Base-by-base conservation (phyloP, 2,113 vertebrate species). In the Podilymbus podiceps region DNA sequence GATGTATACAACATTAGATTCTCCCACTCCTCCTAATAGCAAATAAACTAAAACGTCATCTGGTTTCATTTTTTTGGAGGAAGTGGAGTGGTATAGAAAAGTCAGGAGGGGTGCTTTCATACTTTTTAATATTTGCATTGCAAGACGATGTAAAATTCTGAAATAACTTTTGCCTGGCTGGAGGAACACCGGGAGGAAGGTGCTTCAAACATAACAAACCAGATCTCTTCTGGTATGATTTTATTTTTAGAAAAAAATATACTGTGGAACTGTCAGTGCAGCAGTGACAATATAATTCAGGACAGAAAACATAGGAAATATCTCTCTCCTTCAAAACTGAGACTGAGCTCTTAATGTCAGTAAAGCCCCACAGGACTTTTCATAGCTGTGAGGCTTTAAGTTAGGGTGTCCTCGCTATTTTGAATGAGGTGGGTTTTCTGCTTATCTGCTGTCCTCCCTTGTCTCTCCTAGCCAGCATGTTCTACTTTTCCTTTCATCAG, bases 61-160 rank as follows among this genome's bases (percentile, higher is more conserved):
- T 97, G 81, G 42, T 91, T 97, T 88, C 40, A 46, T 74, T 93
- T 92, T 75, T 96, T 94, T 89, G 4, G 25, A 91, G 87, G 87
- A 95, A 94, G 56, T 40, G 16, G 33, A 78, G 88, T 10, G 3
- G 52, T 59, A 71, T 35, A 78, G 84, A 50, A 72, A 69, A 89
- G n/a, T 85, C 73, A 71, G 89, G 64, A 92, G 87, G 84, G 66
- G 33, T 92, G 47, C 73, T 95, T 84, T 68, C 27, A 64, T 47
- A 33, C 5, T 52, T 85, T 90, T 74, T 78, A 77, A 69, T 59
- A 47, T 35, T 66, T 2, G 0, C n/a, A 35, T 53, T 62, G 25
- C n/a, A 77, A 7, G 24, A 56, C 78, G 59, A 67, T 84, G 47
- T 56, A 83, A 84, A 94, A 92, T 88, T 75, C 92, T 84, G 68